Percentiles rank a stretch among this genome's conserved stretches.
These are phyloP conservation scores for Zaprionus tsacasi DNA, from an alignment of 1,140 invertebrate genomes.

Conservation along the genomic window DNA sequence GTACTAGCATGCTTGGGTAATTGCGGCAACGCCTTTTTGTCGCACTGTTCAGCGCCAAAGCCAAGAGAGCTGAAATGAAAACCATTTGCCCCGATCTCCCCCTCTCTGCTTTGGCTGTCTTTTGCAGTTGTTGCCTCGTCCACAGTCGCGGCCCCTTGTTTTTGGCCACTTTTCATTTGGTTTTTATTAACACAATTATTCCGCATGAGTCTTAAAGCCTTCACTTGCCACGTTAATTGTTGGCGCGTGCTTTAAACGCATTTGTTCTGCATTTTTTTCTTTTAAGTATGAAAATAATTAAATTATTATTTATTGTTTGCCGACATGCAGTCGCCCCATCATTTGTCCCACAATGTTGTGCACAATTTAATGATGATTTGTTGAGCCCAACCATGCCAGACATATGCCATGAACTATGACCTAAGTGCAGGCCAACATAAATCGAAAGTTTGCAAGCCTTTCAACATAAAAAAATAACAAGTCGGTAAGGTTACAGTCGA, in stretches of 20 bases:
- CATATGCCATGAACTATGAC: constrained; percentile 52
- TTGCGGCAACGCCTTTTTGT: constrained; percentile 76
- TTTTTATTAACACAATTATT: constrained; percentile 46
- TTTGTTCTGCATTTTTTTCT: constrained; percentile 67
- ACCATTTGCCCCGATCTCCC: constrained; percentile 32
- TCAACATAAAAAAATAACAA: neutral
- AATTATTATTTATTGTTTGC: constrained; percentile 70
- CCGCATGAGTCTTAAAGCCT: constrained; percentile 25
- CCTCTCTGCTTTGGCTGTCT: constrained; percentile 12
- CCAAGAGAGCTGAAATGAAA: constrained; percentile 40
- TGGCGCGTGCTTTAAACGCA: constrained; percentile 64
- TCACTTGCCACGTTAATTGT: constrained; percentile 64
- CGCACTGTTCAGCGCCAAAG: constrained; percentile 56
- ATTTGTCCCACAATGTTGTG: constrained; percentile 9
- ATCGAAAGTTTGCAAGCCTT: constrained; percentile 9
- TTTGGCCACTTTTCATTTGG: constrained; percentile 45
- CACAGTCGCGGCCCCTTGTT: constrained; percentile 18
- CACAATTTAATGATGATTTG: constrained; percentile 69
- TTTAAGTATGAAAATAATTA: constrained; percentile 80
- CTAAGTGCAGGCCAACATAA: constrained; percentile 26
- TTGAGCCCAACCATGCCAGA: constrained; percentile 36
- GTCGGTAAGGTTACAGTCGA: too few relatives aligned
- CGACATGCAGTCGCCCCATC: constrained; percentile 41
- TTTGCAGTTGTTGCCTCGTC: constrained; percentile 19
- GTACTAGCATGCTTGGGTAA: constrained; percentile 53